Conservation (phyloP, 2,888 invertebrate genomes). For the Sphaeridia pumilis region DNA sequence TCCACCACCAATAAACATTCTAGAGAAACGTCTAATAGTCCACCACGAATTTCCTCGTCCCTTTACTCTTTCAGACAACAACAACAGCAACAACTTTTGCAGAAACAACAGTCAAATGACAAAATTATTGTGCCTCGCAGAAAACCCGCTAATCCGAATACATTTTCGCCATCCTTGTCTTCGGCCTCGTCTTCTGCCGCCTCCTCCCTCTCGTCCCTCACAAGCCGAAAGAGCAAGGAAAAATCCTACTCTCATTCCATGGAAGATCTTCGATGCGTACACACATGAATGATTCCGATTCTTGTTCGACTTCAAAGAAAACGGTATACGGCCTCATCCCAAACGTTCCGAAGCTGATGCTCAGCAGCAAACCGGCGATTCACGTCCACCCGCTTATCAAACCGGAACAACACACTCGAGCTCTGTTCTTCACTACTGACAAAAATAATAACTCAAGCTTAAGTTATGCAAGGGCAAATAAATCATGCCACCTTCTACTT, state of each 20-base stretch:
- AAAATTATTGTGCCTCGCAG: no score
- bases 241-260: constrained; percentile 28
- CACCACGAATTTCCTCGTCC: no score
- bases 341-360: no score
- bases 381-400: no score
- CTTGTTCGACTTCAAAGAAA: neutral
- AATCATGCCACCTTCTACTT: no score
- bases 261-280: constrained; percentile 27
- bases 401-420: no score
- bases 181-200: neutral
- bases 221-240: constrained; percentile 9
- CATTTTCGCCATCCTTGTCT: neutral
- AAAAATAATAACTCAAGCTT: constrained; percentile 2
- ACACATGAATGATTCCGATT: constrained; percentile 10
- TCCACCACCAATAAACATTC: no score
- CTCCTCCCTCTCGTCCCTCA: neutral
- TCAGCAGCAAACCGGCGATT: no score
- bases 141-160: neutral
- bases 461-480: neutral
- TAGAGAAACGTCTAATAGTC: no score
- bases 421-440: no score
- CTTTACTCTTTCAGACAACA: neutral
- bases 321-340: neutral
- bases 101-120: no score
- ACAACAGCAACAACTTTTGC: neutral